Base-by-base conservation (phyloP, 2,888 invertebrate species). In the Pristionchus arcanus region DNA sequence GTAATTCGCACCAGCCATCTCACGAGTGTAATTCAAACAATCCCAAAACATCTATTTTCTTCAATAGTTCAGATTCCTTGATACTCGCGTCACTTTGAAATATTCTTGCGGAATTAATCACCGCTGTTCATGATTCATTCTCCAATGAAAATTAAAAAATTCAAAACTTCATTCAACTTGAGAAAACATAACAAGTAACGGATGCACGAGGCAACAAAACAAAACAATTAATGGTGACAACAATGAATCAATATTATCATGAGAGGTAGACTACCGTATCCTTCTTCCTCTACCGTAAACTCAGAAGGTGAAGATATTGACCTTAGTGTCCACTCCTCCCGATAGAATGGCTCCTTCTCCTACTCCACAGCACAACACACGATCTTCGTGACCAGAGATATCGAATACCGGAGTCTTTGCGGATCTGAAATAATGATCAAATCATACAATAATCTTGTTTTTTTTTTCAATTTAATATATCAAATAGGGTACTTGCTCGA, bases 321-420 rank as follows among this genome's bases (percentile, higher is more conserved):
- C 96, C 77, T 97, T 97, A 95, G 98, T 98, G 96, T 99, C 99
- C 63, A 97, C 97, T 21, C 98, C 97, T 59, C 98, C 99, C 90
- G 98, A 98, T 90, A 98, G 96, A 91, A 99, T 97, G 89, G 66
- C 34, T 81, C 66, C 89, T 21, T 81, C 42, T 63, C 81, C 77
- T 21, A 89, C 89, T 63, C 59, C 77, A 55, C 55, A 59, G 95
- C 97, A 97, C 87, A 99, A 96, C 13, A 98, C 97, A 96, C 96
- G 98, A 94, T 98, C 98, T 94, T 97, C 97, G 95, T 99, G 99
- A 0, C 98, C 98, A 89, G 97, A 97, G 93, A 99, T 96, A 95
- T 99, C 98, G 95, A 97, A 99, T 0, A 99, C 96, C 0, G 98
- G 97, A 0, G 98, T 97, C 95, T 97, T 97, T 0, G 98, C 97